Evolutionary conservation across 1,140 invertebrate species (phyloP), one percentile per base, ranked within the genome.

Genomic region (Drosophila nikananu): DNA sequence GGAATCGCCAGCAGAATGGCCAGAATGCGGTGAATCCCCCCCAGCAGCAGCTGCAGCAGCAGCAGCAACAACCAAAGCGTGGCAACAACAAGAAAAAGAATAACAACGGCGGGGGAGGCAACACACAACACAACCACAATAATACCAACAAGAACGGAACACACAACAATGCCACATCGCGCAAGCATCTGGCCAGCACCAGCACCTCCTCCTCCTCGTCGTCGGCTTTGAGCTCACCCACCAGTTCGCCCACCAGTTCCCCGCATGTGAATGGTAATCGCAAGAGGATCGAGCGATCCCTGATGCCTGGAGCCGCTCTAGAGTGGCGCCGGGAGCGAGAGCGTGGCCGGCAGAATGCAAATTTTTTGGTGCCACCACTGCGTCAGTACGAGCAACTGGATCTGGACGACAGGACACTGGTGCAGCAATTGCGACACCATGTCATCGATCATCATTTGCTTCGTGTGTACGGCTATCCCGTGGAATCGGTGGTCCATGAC

Each of bases 391-490:
- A 72, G 12, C 93, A 92, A 41, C 64, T 94, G 27, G 92, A 93
- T 8, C 62, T 94, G 12, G 78, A 76, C 15, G 94, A 95, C 51
- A 63, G 42, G 0, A 75, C 89, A 2, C 48, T 95, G 15, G 89
- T 92, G 10, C 62, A 94, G 8, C 83, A 94, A 12, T 79, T 97
- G 23, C 92, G 93, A 0, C 93, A 93, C 13, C 96, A 97, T 90
- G 79, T 96, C 0, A 93, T 98, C 25, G 94, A 94, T 4, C 93
- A 94, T 3, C 94, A 96, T 35, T 94, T 97, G 59, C 93, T 97
- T 63, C 93, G 94, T 17, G 93, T 95, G 7, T 94, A 97, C 64
- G 97, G 97, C 0, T 98, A 95, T 91, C 97, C 97, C 0, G 89
- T 96, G 0, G 94, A 95, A 39, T 94, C 95, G 59, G 94, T 94